Conservation (phyloP, 2,113 vertebrate species). For the Microtus richardsoni region DNA sequence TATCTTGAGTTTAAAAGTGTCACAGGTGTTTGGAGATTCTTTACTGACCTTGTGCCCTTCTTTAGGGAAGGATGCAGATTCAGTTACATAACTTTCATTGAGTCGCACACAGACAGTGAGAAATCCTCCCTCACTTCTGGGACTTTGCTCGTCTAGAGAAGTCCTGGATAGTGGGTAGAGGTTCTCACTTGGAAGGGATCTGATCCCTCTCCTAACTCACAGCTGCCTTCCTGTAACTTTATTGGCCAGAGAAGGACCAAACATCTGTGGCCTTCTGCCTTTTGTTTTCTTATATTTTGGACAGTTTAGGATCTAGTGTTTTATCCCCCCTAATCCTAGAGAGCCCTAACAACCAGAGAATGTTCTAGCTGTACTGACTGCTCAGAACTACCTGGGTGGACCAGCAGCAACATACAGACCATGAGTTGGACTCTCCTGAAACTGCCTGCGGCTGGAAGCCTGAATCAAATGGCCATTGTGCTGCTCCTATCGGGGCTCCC, state of each 20-base stretch:
- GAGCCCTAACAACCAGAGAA: neutral
- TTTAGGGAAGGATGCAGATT: neutral
- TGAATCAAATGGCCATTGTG: slow-evolving; percentile 83
- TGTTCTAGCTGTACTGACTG: neutral
- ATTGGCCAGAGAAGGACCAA: neutral
- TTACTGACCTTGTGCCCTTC: neutral
- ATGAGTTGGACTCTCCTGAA: slow-evolving; percentile 64
- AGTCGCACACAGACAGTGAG: neutral
- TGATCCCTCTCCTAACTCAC: neutral
- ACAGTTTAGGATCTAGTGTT: neutral
- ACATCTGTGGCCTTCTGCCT: neutral
- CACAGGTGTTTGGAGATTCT: neutral
- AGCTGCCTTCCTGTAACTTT: slow-evolving; percentile 15
- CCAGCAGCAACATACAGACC: neutral
- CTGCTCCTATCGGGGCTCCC: slow-evolving; percentile 68
- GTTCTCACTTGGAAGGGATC: neutral
- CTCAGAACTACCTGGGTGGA: neutral
- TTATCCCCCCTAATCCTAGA: neutral
- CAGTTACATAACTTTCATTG: neutral
- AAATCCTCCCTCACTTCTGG: neutral
- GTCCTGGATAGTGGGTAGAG: neutral
- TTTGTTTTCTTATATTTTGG: slow-evolving; percentile 12
- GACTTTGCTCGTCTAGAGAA: neutral
- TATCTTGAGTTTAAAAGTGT: slow-evolving; percentile 34
- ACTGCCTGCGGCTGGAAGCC: slow-evolving; percentile 68